A percentile compares a stretch with the other conserved stretches of the same genome.
These are phyloP conservation scores for Neomorphus geoffroyi DNA, from an alignment of 2,797 vertebrate genomes.

Conservation along the genomic window DNA sequence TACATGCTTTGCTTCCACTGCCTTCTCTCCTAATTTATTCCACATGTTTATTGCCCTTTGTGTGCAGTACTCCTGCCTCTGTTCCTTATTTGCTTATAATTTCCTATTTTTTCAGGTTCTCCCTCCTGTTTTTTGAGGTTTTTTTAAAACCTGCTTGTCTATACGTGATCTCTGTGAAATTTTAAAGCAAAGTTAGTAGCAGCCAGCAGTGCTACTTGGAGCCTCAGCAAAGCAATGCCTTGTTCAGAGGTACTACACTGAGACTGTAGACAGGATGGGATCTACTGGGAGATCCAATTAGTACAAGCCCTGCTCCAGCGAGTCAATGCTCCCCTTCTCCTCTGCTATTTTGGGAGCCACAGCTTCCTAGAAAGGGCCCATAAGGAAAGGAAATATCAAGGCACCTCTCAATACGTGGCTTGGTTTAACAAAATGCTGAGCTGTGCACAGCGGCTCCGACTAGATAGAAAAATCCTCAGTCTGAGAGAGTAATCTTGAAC, in stretches of 20 bases:
- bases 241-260: neutral
- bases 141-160: neutral
- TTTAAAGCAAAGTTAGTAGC: neutral
- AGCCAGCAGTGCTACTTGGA: neutral
- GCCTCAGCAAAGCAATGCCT: neutral
- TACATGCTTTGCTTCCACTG: slow-evolving; percentile 46
- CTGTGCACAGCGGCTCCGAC: neutral
- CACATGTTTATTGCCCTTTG: slow-evolving; percentile 65
- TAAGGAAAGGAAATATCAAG: neutral
- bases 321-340: neutral
- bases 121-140: neutral
- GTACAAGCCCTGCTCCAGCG: accelerated
- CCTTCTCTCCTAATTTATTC: slow-evolving; percentile 66
- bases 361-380: neutral
- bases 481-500: neutral
- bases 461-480: neutral
- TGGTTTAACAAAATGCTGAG: slow-evolving; percentile 5
- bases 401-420: neutral
- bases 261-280: neutral
- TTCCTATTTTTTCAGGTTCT: slow-evolving; percentile 53
- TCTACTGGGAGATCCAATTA: neutral
- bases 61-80: slow-evolving; percentile 27
- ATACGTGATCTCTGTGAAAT: neutral
- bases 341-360: neutral
- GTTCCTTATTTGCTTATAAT: slow-evolving; percentile 53